These are phyloP conservation scores for Apantesis nais DNA, from an alignment of 2,888 invertebrate species.

Conservation along the genomic window DNA sequence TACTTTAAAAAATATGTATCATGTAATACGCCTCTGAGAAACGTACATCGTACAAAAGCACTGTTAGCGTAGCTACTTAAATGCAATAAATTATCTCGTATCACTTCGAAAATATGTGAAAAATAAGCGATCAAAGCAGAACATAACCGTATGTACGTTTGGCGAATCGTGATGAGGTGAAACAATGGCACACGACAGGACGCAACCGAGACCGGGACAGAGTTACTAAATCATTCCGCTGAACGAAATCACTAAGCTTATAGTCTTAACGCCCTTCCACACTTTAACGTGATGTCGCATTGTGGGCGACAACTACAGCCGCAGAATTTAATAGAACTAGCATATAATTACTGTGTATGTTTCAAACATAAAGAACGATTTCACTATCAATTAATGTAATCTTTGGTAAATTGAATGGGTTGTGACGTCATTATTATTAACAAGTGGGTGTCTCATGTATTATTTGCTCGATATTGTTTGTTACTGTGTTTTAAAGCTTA, in stretches of 20 bases:
- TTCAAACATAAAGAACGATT: slow-evolving; percentile 25
- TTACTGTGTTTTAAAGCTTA: not conserved
- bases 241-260: slow-evolving; percentile 64
- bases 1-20: not conserved
- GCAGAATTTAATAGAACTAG: slow-evolving; percentile 47
- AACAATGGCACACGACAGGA: slow-evolving; percentile 60
- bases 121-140: slow-evolving; percentile 23
- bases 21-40: not conserved
- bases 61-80: too few relatives aligned
- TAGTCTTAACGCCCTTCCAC: slow-evolving; percentile 48
- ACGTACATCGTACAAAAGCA: not conserved
- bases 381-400: slow-evolving; percentile 25
- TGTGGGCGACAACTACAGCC: slow-evolving; percentile 35
- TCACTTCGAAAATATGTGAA: too few relatives aligned
- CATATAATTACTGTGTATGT: slow-evolving; percentile 17
- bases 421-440: slow-evolving; percentile 10
- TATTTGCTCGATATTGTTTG: not conserved
- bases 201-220: slow-evolving; percentile 44
- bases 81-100: too few relatives aligned
- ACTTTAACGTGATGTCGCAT: slow-evolving; percentile 35
- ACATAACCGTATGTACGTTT: slow-evolving; percentile 50
- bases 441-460: not conserved
- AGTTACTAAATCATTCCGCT: slow-evolving; percentile 66
- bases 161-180: slow-evolving; percentile 67
- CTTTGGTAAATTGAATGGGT: slow-evolving; percentile 9